Base-by-base conservation (phyloP, 2,797 vertebrate species). In the Muraenolepis orangiensis region DNA sequence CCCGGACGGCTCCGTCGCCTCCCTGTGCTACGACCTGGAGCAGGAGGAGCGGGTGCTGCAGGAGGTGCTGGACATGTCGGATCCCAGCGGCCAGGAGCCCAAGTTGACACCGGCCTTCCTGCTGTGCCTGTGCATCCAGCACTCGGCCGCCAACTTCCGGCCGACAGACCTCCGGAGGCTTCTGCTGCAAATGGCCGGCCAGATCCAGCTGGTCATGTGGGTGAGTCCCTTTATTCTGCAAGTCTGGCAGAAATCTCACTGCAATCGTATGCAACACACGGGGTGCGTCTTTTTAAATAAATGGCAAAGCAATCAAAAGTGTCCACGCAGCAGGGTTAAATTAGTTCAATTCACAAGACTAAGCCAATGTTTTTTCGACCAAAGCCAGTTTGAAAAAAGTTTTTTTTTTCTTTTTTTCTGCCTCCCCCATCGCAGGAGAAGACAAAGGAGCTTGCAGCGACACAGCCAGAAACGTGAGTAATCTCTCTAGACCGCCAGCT, bases 401-500 rank as follows among this genome's bases (percentile, higher is more conserved):
- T 80, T 70, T 30, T 80, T 82, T 83, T 79, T 29, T 85, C 76
- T 26, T 5, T 76, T 64, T 78, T 8, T 80, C 18, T 73, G 77
- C 32, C 40, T 6, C n/a, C 30, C 36, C 7, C 20, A 38, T 81
- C 70, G 81, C 76, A 95, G 94, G 94, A 93, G 77, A 93, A 92
- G 85, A 94, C 93, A 69, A 94, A 93, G 74, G 88, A 93, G 28
- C 90, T 95, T 0, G 93, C 94, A 30, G 88, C 86, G 0, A 84
- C 91, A 61, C 93, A 94, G 74, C 81, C 92, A 76, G 93, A 94
- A 80, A 87, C 6, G 94, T 95, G 81, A 93, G 93, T 88, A 77
- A 70, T 75, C 10, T 73, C 57, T 81, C 57, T 16, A 38, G 36
- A 38, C 36, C 36, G 36, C 36, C 4, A 34, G 32, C 32, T 8